These are phyloP conservation scores for Neomonachus schauinslandi DNA, from an alignment of 2,113 vertebrate species.

Conservation along the genomic window DNA sequence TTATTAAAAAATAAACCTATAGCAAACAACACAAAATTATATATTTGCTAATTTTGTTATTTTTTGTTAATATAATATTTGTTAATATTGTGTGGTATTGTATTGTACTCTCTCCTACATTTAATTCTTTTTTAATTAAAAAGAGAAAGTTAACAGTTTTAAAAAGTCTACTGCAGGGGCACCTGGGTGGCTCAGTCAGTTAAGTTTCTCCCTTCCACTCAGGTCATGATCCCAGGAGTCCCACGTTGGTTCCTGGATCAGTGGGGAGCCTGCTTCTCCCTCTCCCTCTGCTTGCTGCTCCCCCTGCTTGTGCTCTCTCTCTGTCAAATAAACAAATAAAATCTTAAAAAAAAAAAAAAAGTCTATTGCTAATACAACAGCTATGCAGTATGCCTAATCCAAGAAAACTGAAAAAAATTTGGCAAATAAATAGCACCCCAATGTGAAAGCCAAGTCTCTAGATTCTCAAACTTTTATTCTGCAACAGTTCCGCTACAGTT, in stretches of 20 bases:
- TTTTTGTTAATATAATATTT: not conserved
- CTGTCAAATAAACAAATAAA: too few relatives aligned
- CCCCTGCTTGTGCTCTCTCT: too few relatives aligned
- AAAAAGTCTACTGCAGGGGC: too few relatives aligned
- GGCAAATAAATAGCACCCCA: slow-evolving; percentile 52
- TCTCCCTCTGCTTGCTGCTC: too few relatives aligned
- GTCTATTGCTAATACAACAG: slow-evolving; percentile 10
- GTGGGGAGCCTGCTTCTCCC: too few relatives aligned
- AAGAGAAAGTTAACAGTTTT: not conserved
- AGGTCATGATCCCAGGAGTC: too few relatives aligned
- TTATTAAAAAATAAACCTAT: not conserved
- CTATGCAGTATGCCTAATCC: not conserved
- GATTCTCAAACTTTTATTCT: slow-evolving; percentile 36
- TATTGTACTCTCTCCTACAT: not conserved
- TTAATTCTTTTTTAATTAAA: not conserved
- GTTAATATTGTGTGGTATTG: not conserved
- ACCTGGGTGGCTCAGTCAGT: too few relatives aligned
- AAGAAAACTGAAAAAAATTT: slow-evolving; percentile 26
- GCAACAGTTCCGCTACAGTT: not conserved
- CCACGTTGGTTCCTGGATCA: too few relatives aligned
- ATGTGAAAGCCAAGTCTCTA: slow-evolving; percentile 16
- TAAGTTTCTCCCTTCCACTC: too few relatives aligned
- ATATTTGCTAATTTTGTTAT: not conserved
- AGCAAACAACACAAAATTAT: not conserved
- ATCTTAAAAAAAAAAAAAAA: too few relatives aligned